phyloP scores from a whole-genome alignment of 2,113 vertebrate species.

The Puntigrus tetrazona region DNA sequence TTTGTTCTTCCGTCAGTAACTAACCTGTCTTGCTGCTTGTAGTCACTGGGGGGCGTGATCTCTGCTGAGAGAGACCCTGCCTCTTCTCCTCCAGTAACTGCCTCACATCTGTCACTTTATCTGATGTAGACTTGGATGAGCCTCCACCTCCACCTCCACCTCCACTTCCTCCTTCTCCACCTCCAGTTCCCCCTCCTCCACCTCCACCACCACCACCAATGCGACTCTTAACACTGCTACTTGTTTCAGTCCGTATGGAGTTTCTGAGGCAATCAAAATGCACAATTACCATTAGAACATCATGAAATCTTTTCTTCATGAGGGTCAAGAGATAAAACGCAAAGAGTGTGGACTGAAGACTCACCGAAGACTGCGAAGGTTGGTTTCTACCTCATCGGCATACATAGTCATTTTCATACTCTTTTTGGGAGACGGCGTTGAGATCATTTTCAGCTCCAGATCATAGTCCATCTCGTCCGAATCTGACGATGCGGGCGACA shows the following conservation, averaged over 20 bases:
- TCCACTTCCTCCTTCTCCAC: too few relatives aligned
- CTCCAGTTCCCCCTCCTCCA: neutral
- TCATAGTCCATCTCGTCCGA: constrained; percentile 99
- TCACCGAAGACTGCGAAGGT: constrained; percentile 91
- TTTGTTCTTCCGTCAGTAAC: neutral
- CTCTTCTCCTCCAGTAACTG: constrained; percentile 93
- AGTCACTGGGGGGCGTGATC: constrained; percentile 59
- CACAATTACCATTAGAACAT: neutral
- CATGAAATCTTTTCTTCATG: neutral
- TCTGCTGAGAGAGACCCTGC: constrained; percentile 75
- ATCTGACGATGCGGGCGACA: constrained; percentile 80
- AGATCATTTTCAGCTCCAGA: constrained; percentile 98
- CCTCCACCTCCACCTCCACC: constrained; percentile 56
- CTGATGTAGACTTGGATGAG: constrained; percentile 73
- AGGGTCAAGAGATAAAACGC: neutral
- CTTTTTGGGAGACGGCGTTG: constrained; percentile 95
- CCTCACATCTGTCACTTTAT: constrained; percentile 88
- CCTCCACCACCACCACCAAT: constrained; percentile 74
- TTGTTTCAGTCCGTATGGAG: constrained; percentile 80
- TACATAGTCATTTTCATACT: constrained; percentile 99
- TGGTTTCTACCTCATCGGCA: constrained; percentile 91
- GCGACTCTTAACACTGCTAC: constrained; percentile 83
- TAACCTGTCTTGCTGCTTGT: constrained; percentile 82
- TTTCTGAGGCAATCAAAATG: constrained; percentile 68
- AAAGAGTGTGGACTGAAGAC: constrained; percentile 16